Evolutionary conservation across 2,797 vertebrate species (phyloP).

Genomic region (Poeciliopsis turneri): DNA sequence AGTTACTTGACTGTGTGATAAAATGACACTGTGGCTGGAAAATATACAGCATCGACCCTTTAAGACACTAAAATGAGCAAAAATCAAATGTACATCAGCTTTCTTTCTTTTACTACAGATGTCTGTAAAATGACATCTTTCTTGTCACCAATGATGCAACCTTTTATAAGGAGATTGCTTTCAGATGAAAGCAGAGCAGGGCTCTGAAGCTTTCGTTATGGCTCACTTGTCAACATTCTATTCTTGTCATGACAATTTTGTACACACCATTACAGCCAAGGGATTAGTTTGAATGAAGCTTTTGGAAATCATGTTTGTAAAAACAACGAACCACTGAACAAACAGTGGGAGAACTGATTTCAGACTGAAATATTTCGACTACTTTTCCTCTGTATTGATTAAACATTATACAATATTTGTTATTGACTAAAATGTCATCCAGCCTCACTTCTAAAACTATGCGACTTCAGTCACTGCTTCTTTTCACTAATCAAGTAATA

Average conservation of each 20-base stretch:
- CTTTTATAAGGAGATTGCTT: background rate
- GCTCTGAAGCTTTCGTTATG: background rate
- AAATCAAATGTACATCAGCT: background rate
- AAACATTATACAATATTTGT: too few species aligned
- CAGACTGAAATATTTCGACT: background rate
- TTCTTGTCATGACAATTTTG: background rate
- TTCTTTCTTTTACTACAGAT: background rate
- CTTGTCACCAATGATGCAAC: background rate
- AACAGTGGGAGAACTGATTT: background rate
- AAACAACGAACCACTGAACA: background rate
- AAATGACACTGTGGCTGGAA: too few species aligned
- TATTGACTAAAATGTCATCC: background rate
- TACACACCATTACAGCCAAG: too few species aligned
- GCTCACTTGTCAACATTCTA: background rate
- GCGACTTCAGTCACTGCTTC: background rate
- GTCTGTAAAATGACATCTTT: background rate
- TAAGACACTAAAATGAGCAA: background rate
- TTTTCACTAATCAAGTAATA: background rate
- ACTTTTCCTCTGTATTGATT: background rate
- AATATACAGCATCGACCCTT: background rate
- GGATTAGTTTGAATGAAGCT: background rate
- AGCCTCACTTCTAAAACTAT: background rate
- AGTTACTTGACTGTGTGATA: too few species aligned
- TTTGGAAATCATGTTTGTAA: background rate
- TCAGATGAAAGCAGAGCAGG: background rate